Base-by-base conservation (phyloP, 2,113 vertebrate genomes). In the Myiozetetes cayanensis region DNA sequence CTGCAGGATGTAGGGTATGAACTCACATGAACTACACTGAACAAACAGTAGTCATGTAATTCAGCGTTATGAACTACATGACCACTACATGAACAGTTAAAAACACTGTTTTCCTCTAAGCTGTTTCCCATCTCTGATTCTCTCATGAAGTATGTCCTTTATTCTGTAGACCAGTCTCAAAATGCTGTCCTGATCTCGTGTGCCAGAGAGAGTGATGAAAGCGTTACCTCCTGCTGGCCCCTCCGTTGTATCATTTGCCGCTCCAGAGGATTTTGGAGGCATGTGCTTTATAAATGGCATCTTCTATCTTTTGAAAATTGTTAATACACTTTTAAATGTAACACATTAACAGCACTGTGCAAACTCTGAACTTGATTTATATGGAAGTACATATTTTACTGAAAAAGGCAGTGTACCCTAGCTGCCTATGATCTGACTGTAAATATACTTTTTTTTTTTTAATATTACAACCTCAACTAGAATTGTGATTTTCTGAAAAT, bases 341-440 rank as follows among this genome's bases (percentile, higher is more conserved):
- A 76, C 70, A 90, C 73, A 73, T 92, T 93, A 95, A 85, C 89
- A 88, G 79, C 71, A 62, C 70, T 4, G 3, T 89, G 43, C 70
- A 77, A 95, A 67, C 70, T 59, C 74, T 96, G 95, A 95, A 96
- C 72, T 82, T 91, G 92, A 96, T 97, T 95, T 96, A 93, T 96
- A 44, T 65, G 25, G 72, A 93, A 87, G 66, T 75, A 87, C 59
- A 46, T 92, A 65, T 92, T 96, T 96, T 96, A 87, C 77, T 87
- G 81, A 59, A 78, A 89, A 67, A 91, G 78, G 33, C 82, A 83
- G 44, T 74, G 71, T 68, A 72, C 92, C 77, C 91, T 78, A 63
- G 90, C 76, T 96, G 88, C 90, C 59, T 85, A 56, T 95, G 89
- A 93, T 62, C 61, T 91, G 68, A 70, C 80, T 93, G 70, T 85